Evolutionary conservation across 2,113 vertebrate species (phyloP).

Genomic region (Pipra filicauda): DNA sequence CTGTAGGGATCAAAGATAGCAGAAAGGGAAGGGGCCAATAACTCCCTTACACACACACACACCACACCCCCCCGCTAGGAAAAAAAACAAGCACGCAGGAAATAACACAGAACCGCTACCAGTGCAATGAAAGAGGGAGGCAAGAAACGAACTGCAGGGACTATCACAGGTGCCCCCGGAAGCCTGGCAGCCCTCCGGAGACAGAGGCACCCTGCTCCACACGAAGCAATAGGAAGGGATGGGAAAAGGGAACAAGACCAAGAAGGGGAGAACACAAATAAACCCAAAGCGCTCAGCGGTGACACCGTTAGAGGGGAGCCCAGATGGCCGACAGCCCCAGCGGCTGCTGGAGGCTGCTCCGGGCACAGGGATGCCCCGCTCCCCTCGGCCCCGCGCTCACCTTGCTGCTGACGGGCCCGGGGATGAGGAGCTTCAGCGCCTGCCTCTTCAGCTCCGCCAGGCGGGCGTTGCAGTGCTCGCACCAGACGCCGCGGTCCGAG

Average conservation of each 20-base stretch:
- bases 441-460: conserved; percentile 95
- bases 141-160: not conserved
- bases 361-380: not conserved
- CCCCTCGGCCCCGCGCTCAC: conserved; percentile 63
- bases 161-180: not conserved
- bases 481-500: conserved; percentile 93
- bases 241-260: not conserved
- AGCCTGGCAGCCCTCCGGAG: not conserved
- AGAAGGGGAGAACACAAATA: not conserved
- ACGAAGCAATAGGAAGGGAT: not conserved
- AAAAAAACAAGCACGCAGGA: accelerated
- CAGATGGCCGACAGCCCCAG: not conserved
- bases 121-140: not conserved
- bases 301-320: not conserved
- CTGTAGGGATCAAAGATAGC: not conserved
- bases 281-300: not conserved
- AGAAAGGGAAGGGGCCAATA: not conserved
- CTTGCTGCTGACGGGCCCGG: conserved; percentile 90
- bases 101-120: not conserved
- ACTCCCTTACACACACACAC: too few species aligned
- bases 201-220: not conserved
- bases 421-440: conserved; percentile 90
- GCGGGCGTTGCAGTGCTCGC: conserved; percentile 91
- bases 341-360: not conserved
- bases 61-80: not conserved